Evolutionary conservation across 2,113 vertebrate genomes (phyloP).

Genomic region (Eretmochelys imbricata): DNA sequence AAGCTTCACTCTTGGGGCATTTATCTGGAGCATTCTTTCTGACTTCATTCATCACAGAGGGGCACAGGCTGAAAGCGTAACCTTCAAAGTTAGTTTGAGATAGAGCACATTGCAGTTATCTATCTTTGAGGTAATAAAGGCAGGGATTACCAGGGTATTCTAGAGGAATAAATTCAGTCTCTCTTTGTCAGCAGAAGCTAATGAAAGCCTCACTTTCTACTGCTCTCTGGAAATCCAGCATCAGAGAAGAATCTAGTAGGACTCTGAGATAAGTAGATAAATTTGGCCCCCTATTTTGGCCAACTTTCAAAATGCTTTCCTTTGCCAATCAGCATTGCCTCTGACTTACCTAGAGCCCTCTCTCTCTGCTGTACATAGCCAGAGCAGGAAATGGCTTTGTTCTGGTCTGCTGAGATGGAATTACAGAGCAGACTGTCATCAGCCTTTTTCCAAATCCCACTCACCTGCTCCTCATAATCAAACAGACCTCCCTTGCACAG

Average conservation of each 20-base stretch:
- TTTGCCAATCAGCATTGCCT: not conserved
- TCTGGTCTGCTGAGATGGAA: not conserved
- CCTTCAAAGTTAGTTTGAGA: not conserved
- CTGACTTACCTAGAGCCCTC: not conserved
- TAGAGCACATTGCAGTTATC: not conserved
- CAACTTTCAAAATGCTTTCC: fast-evolving
- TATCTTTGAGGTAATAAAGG: not conserved
- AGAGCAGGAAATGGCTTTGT: not conserved
- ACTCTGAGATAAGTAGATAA: not conserved
- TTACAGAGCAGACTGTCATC: fast-evolving
- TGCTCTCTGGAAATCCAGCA: not conserved
- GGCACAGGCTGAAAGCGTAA: not conserved
- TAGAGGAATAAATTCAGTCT: not conserved
- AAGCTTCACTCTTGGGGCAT: not conserved
- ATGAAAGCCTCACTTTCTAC: not conserved
- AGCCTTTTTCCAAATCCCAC: not conserved
- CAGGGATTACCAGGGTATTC: not conserved
- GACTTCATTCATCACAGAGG: not conserved
- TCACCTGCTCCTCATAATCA: fast-evolving
- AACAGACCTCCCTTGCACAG: not conserved
- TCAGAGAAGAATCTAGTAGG: not conserved
- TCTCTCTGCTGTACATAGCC: not conserved
- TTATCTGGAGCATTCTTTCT: not conserved
- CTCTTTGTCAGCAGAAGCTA: not conserved
- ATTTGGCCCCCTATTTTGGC: not conserved